phyloP scores from a whole-genome alignment of 2,888 invertebrate species.

The Clitarchus hookeri region DNA sequence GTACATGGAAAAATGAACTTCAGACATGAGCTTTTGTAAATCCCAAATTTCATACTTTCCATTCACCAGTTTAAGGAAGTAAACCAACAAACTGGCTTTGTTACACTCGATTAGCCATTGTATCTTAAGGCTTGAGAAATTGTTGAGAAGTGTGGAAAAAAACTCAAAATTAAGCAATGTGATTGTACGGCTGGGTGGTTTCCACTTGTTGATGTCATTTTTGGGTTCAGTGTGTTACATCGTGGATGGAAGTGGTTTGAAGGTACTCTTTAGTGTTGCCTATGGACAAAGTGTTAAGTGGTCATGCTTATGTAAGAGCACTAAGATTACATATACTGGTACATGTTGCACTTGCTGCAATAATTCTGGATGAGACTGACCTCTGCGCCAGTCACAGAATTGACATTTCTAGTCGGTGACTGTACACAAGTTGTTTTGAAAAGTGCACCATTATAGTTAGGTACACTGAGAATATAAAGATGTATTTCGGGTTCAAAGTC shows the following conservation, averaged over 20 bases:
- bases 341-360: not conserved
- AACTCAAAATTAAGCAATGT: constrained; percentile 38
- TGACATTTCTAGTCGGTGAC: too few relatives aligned
- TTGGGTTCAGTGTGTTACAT: constrained; percentile 33
- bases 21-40: constrained; percentile 26
- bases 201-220: constrained; percentile 39
- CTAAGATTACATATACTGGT: not conserved
- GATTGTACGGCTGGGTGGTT: constrained; percentile 42
- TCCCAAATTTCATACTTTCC: constrained; percentile 33
- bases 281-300: constrained; percentile 24
- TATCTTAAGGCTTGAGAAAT: constrained; percentile 49
- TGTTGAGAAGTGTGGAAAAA: constrained; percentile 37
- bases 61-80: constrained; percentile 38
- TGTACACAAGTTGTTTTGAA: not conserved
- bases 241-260: constrained; percentile 37
- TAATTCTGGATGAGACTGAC: not conserved
- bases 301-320: constrained; percentile 26
- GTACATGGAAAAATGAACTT: constrained; percentile 43
- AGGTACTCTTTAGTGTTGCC: not conserved
- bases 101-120: constrained; percentile 50
- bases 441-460: not conserved
- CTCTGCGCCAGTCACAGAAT: not conserved
- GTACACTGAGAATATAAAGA: not conserved
- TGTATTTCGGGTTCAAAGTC: not conserved
- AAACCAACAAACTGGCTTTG: constrained; percentile 43